These are phyloP conservation scores for Mustela lutreola DNA, from an alignment of 2,113 vertebrate species.

Conservation along the genomic window DNA sequence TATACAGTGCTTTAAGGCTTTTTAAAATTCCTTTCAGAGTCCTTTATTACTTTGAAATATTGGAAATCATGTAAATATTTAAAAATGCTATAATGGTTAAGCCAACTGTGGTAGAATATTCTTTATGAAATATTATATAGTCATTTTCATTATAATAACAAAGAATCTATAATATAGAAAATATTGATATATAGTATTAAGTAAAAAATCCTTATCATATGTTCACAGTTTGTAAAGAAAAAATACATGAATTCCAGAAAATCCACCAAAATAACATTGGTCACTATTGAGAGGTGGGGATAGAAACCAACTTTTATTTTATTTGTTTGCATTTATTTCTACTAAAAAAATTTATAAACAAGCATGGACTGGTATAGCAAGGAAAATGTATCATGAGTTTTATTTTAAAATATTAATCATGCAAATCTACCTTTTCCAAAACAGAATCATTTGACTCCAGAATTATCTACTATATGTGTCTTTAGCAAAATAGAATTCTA, in stretches of 20 bases:
- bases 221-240: not conserved
- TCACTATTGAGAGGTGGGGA: not conserved
- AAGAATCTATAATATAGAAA: not conserved
- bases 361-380: not conserved
- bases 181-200: not conserved
- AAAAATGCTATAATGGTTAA: not conserved
- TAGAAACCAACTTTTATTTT: not conserved
- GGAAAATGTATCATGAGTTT: not conserved
- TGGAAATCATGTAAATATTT: not conserved
- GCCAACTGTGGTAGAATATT: not conserved
- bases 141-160: not conserved
- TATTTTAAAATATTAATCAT: not conserved
- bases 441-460: not conserved
- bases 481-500: conserved; percentile 15
- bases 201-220: not conserved
- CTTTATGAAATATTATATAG: not conserved
- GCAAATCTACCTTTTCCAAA: not conserved
- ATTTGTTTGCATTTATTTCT: not conserved
- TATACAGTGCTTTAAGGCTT: not conserved
- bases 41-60: conserved; percentile 45
- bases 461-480: not conserved
- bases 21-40: not conserved
- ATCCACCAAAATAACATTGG: not conserved
- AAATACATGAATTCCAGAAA: not conserved
- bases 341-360: not conserved